These are phyloP conservation scores for Aromia moschata DNA, from an alignment of 2,888 invertebrate species.

Conservation along the genomic window DNA sequence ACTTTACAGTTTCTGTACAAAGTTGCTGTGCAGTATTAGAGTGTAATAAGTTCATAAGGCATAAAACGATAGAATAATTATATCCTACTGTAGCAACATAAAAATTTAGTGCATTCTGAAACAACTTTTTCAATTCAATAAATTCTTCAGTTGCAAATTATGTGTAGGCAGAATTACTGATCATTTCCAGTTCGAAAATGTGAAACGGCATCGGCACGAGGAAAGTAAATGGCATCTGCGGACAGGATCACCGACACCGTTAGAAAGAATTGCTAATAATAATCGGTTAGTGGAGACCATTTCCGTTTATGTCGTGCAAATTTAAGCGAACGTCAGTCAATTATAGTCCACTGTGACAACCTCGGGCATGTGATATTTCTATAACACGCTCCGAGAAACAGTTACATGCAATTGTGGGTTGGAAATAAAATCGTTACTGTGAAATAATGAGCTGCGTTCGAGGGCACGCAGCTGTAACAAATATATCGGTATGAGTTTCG, in stretches of 20 bases:
- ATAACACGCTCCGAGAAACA: constrained; percentile 19
- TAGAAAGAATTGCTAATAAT: constrained; percentile 20
- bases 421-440: constrained; percentile 1
- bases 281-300: constrained; percentile 28
- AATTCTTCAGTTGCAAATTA: too few species aligned
- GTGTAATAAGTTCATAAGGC: too few species aligned
- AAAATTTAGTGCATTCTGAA: too few species aligned
- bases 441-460: constrained; percentile 18
- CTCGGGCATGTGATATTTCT: constrained; percentile 34
- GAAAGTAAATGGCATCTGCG: constrained; percentile 5
- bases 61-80: too few species aligned
- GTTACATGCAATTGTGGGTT: constrained; percentile 19
- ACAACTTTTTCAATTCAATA: too few species aligned
- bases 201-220: constrained; percentile 3
- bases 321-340: constrained; percentile 37
- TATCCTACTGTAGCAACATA: too few species aligned
- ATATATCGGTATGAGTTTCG: too few species aligned
- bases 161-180: background rate
- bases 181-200: background rate
- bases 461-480: too few species aligned
- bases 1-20: too few species aligned
- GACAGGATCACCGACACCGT: constrained; percentile 11
- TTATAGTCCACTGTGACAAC: constrained; percentile 41
- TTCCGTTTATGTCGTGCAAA: constrained; percentile 40
- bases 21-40: too few species aligned